Conservation (phyloP, 1,140 invertebrate species). For the Pogonognathellus flavescens region DNA sequence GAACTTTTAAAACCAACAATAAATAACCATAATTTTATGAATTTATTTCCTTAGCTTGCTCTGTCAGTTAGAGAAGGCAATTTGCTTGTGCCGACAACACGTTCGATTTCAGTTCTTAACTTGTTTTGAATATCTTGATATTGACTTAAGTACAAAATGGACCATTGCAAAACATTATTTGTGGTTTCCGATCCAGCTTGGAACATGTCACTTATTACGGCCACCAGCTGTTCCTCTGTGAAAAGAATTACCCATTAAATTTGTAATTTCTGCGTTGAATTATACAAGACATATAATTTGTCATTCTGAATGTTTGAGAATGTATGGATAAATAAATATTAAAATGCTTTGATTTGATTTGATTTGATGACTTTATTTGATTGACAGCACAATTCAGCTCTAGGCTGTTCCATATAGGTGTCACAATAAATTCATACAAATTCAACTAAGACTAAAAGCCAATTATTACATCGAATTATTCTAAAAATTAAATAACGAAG, state of each 20-base stretch:
- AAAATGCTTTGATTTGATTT: too few species aligned
- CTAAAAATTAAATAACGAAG: too few species aligned
- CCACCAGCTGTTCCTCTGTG: conserved; percentile 4
- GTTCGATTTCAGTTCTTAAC: background rate
- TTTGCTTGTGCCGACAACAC: background rate
- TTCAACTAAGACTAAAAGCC: too few species aligned
- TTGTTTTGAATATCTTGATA: background rate
- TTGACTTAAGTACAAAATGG: conserved; percentile 6
- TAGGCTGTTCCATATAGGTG: too few species aligned
- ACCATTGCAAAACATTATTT: background rate
- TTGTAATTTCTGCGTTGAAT: too few species aligned
- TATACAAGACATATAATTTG: too few species aligned
- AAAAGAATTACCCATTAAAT: background rate
- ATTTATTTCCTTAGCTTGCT: background rate
- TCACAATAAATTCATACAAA: too few species aligned
- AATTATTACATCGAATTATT: too few species aligned
- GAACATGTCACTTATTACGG: conserved; percentile 43
- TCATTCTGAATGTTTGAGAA: background rate
- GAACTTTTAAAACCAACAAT: too few species aligned
- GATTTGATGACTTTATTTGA: too few species aligned
- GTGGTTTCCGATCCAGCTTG: conserved; percentile 67
- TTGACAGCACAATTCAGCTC: too few species aligned
- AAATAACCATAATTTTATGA: background rate
- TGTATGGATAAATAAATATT: too few species aligned
- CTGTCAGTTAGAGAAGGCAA: background rate